Evolutionary conservation across 2,113 vertebrate species (phyloP), one percentile per base, ranked within the genome.

Genomic region (Bambusicola thoracicus): DNA sequence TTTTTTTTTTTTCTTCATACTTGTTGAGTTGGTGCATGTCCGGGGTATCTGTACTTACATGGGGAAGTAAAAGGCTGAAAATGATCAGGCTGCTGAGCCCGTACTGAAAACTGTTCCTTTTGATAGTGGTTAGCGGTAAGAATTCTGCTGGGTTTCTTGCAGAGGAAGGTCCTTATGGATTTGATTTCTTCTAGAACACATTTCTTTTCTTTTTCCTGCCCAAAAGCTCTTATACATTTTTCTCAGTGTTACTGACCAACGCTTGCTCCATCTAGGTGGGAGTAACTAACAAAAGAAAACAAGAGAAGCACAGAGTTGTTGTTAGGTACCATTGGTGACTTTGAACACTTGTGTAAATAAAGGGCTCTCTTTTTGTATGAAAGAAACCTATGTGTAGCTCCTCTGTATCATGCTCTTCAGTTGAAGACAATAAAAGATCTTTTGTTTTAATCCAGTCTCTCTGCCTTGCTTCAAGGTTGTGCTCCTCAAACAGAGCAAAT

Each of bases 371-470:
- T 88, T 38, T 56, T 20, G 73, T 80, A 87, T 56, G 58, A 87
- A 77, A 77, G 58, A 89, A 95, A 81, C 68, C 49, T 89, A 10
- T 18, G 21, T 90, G 89, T 96, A 93, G 85, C 88, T 97, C 59
- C 55, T 97, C 92, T 97, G 95, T 95, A 97, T 82, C 89, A 93
- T 74, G 82, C 43, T 75, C 74, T 96, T 90, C 80, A 89, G 82
- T 14, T 78, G 65, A 85, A 96, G 91, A 85, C 83, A 96, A 96
- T 96, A 97, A 97, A 97, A 91, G 46, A 72, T 51, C 53, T 86
- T 78, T 87, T 94, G 94, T 92, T 93, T 96, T 90, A 82, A 96
- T 21, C 41, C 77, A 3, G 91, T 74, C 82, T 97, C 87, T 90
- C 89, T 90, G 78, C 93, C 85, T 86, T 97, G 6, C 70, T 95